Evolutionary conservation across 2,888 invertebrate species (phyloP), one percentile per base, ranked within the genome.

Genomic region (Drosophila greeni): DNA sequence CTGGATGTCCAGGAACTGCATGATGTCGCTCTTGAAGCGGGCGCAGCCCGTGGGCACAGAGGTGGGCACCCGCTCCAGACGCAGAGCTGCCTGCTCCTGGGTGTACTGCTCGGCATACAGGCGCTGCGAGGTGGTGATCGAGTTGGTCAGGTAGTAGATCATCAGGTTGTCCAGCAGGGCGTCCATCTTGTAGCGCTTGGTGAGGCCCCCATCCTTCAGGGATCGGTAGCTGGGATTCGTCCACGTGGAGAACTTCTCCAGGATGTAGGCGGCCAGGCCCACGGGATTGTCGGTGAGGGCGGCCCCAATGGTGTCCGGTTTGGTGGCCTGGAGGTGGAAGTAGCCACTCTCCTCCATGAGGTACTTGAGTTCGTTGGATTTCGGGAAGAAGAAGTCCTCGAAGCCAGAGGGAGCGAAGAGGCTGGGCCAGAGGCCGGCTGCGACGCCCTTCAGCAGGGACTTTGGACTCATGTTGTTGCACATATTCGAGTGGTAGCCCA

Each of bases 181-280:
- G 72, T 92, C 92, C 57, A 91, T 72, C 0, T 90, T 88, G 75
- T 90, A 93, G 36, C 79, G 76, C 66, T 90, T 89, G 5, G 90
- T 89, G 0, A 95, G 88, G 3, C 93, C 93, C 0, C 95, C 95
- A 82, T 95, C 94, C 0, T 87, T 85, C 0, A 91, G 88, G 0
- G 88, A 81, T 18, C 88, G 89, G 82, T 90, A 89, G 0, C 87
- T 85, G 0, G 76, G 92, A 87, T 90, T 94, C 87, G 89, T 95
- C 93, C 89, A 94, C 7, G 81, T 92, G 83, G 91, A 92, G 89
- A 96, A 97, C 87, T 97, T 97, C 82, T 98, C 97, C 12, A 98
- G 88, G 54, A 97, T 94, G 82, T 97, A 98, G 0, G 95, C 95
- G 0, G 96, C 96, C 61, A 98, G 88, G 0, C 96, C 97, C 0